These are phyloP conservation scores for Oncorhynchus clarkii DNA, from an alignment of 2,113 vertebrate species.

Conservation along the genomic window DNA sequence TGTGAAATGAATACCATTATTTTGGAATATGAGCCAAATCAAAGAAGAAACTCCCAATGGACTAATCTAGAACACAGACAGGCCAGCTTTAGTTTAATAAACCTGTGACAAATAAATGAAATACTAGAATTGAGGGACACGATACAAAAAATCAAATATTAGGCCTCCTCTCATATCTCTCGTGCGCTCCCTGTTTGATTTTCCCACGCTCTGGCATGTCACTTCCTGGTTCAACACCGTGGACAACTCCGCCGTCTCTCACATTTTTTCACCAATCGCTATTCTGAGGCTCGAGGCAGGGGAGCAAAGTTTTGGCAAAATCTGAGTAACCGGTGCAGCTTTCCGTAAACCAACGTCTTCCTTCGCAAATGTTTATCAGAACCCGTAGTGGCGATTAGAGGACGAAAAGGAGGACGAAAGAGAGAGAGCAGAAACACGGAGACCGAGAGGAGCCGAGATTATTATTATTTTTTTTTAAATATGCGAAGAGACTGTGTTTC, in stretches of 20 bases:
- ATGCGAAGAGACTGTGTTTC: constrained; percentile 79
- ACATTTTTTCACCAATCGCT: constrained; percentile 53
- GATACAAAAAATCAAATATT: not conserved
- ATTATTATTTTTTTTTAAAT: too few relatives aligned
- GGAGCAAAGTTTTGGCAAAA: constrained; percentile 81
- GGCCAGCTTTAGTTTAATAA: too few relatives aligned
- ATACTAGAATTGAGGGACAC: too few relatives aligned
- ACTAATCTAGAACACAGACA: too few relatives aligned
- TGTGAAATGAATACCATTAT: too few relatives aligned
- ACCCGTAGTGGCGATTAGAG: constrained; percentile 59
- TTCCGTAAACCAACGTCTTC: constrained; percentile 36
- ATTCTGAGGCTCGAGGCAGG: constrained; percentile 57
- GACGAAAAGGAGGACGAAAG: constrained; percentile 20
- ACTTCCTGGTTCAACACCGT: constrained; percentile 78
- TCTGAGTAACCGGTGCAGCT: constrained; percentile 58
- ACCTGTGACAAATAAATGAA: too few relatives aligned
- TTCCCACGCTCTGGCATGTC: constrained; percentile 82
- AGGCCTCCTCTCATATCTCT: not conserved
- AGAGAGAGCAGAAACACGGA: constrained; percentile 34
- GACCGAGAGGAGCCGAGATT: constrained; percentile 54
- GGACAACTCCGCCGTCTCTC: constrained; percentile 71
- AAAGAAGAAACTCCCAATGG: too few relatives aligned
- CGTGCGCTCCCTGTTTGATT: constrained; percentile 64
- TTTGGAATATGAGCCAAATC: too few relatives aligned
- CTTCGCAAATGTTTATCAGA: constrained; percentile 55